Percentiles rank a stretch among this genome's conserved stretches.
These are phyloP conservation scores for Hetaerina americana DNA, from an alignment of 1,140 invertebrate species.

Conservation along the genomic window DNA sequence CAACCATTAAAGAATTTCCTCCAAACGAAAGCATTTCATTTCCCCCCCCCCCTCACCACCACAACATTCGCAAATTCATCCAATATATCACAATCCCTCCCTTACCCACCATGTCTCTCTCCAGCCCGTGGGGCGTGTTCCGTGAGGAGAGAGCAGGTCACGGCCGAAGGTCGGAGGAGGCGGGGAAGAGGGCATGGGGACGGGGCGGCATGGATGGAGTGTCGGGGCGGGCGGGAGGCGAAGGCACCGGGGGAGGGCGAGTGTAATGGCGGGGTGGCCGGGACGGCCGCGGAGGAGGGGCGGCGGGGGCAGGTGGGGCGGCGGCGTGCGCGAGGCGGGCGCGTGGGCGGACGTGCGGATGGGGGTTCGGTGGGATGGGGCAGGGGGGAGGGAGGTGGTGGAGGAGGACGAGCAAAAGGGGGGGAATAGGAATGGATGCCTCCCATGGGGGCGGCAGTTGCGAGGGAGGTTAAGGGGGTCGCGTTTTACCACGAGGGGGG, in stretches of 20 bases:
- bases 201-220: neutral
- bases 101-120: neutral
- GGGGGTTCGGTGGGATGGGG: neutral
- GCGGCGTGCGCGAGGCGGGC: neutral
- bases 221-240: neutral
- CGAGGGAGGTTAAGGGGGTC: too few relatives aligned
- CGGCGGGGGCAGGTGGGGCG: neutral
- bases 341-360: neutral
- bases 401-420: neutral
- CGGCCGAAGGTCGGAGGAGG: neutral
- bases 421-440: neutral
- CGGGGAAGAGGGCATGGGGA: neutral
- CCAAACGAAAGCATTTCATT: too few relatives aligned
- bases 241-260: neutral
- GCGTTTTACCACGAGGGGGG: too few relatives aligned
- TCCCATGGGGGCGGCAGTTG: neutral
- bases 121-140: neutral
- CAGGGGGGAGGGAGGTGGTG: neutral
- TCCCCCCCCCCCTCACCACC: too few relatives aligned
- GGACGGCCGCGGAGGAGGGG: neutral
- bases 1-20: too few relatives aligned
- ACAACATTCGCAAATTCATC: too few relatives aligned
- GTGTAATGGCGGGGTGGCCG: neutral
- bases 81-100: too few relatives aligned
- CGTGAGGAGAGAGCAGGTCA: neutral